Evolutionary conservation across 2,888 invertebrate genomes (phyloP).

Genomic region (Dynastes tityus): DNA sequence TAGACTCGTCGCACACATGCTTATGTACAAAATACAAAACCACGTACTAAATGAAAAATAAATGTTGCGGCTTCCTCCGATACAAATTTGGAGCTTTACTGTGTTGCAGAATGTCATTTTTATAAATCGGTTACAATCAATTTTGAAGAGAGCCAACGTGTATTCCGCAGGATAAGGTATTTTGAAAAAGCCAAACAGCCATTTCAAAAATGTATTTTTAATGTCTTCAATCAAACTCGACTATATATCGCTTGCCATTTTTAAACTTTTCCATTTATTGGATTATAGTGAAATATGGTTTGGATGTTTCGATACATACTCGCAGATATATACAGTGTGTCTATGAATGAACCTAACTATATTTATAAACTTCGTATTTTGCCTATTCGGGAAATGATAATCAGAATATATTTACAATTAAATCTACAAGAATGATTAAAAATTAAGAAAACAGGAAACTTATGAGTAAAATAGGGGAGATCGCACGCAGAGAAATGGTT

Average conservation of each 20-base stretch:
- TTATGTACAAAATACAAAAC: neutral
- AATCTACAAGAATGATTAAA: no score
- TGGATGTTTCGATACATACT: neutral
- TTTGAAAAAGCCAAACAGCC: constrained; percentile 29
- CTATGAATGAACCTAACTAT: no score
- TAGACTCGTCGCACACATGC: neutral
- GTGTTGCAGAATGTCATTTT: constrained; percentile 1
- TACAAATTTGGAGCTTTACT: constrained; percentile 27
- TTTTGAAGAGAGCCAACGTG: constrained; percentile 20
- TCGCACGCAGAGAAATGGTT: no score
- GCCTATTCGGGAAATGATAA: no score
- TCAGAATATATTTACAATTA: no score
- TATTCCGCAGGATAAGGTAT: constrained; percentile 1
- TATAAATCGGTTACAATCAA: constrained; percentile 33
- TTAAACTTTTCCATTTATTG: constrained; percentile 9
- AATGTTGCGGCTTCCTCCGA: constrained; percentile 4
- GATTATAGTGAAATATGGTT: constrained; percentile 17
- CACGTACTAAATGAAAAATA: constrained; percentile 18
- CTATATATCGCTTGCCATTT: constrained; percentile 5
- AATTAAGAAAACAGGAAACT: no score
- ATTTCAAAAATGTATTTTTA: constrained; percentile 36
- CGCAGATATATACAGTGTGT: no score
- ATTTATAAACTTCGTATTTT: no score
- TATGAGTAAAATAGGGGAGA: no score
- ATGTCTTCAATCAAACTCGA: constrained; percentile 32